Base-by-base conservation (phyloP, 1,140 invertebrate species). In the Procambarus clarkii region DNA sequence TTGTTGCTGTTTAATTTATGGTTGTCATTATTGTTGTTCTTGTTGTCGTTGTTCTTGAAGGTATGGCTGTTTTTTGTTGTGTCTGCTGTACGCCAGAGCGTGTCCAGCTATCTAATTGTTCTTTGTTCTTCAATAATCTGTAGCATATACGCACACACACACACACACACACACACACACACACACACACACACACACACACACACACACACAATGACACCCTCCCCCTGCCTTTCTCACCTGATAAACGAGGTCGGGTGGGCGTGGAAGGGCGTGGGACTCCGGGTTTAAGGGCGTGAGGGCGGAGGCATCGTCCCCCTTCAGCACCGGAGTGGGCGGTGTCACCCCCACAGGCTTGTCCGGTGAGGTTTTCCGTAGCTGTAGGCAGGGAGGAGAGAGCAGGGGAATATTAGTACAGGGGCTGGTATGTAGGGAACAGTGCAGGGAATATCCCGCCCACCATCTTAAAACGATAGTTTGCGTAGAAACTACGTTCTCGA, bases 171-270 rank as follows among this genome's bases (percentile, higher is more conserved):
- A 50, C 21, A n/a, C 45, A 54, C 45, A 24, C 21, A 44, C 8
- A 54, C n/a, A 44, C 74, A 46, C 24, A 34, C n/a, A 44, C n/a
- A 54, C 46, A 58, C 9, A 44, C 50, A 54, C 24, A 45, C 69
- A 76, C 84, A 76, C 60, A 34, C 60, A 48, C n/a, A n/a, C n/a
- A n/a, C n/a, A n/a, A n/a, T n/a, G n/a, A n/a, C n/a, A n/a, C n/a
- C n/a, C n/a, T n/a, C 71, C 13, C 69, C 8, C 71, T 18, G 46
- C 34, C 50, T 48, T 54, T 54, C 88, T 78, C 69, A 91, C 88
- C 88, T 91, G 88, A n/a, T 85, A 91, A 0, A 91, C 88, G 9
- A 91, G 88, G 74, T 91, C 88, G 18, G 88, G 88, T 79, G 88
- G 88, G 81, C 88, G 80, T 60, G 88, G 83, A 44, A 84, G 82